A percentile compares a stretch with the other conserved stretches of the same genome.
phyloP scores from a whole-genome alignment of 2,113 vertebrate species.

The Kryptolebias marmoratus region DNA sequence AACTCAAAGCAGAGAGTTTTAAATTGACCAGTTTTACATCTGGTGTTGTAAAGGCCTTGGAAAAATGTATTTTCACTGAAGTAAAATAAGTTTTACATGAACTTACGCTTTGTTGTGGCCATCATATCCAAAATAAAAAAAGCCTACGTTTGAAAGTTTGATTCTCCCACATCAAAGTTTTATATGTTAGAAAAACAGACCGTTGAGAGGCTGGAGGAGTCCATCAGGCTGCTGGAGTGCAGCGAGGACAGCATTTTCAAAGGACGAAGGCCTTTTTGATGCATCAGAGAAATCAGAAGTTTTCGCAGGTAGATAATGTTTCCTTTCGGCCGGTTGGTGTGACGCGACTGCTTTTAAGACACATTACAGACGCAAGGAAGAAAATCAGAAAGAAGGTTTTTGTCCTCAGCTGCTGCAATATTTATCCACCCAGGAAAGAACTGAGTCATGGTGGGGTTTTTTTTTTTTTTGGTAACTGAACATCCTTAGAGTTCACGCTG shows the following conservation, averaged over 20 bases:
- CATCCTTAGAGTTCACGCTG: too few species aligned
- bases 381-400: background rate
- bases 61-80: too few species aligned
- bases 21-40: too few species aligned
- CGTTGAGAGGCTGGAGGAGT: background rate
- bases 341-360: constrained; percentile 12
- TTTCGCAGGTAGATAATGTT: constrained; percentile 32
- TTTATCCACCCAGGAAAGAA: too few species aligned
- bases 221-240: constrained; percentile 1
- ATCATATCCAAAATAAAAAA: background rate
- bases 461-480: too few species aligned
- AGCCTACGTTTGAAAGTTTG: background rate
- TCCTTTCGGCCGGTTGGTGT: constrained; percentile 2
- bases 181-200: constrained; percentile 3
- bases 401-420: background rate
- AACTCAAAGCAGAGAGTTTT: too few species aligned
- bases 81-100: too few species aligned
- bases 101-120: too few species aligned
- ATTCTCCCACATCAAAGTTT: constrained; percentile 6
- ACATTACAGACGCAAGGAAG: background rate
- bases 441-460: too few species aligned
- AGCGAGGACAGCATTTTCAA: constrained; percentile 8
- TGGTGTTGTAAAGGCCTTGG: too few species aligned
- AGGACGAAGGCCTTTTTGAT: constrained; percentile 13
- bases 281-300: constrained; percentile 21